Evolutionary conservation across 2,888 invertebrate genomes (phyloP).

Genomic region (Pyralis farinalis): DNA sequence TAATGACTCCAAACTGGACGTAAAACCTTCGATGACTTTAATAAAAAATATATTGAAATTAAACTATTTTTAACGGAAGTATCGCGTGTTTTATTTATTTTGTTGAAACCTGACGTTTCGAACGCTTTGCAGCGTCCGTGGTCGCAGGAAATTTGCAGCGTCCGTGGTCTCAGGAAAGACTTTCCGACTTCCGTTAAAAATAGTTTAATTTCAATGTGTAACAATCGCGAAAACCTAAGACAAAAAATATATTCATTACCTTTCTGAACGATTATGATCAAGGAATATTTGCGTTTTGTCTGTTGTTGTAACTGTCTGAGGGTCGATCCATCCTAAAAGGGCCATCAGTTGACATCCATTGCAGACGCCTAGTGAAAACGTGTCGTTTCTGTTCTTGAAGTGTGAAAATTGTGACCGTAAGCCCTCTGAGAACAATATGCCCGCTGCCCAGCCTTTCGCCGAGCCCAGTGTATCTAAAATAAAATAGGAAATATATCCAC

Average conservation of each 20-base stretch:
- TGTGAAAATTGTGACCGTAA: slow-evolving; percentile 88
- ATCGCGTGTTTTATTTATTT: no score
- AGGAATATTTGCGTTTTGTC: slow-evolving; percentile 83
- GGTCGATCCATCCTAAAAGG: slow-evolving; percentile 93
- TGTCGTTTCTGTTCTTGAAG: slow-evolving; percentile 88
- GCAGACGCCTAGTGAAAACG: slow-evolving; percentile 98
- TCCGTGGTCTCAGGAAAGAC: no score
- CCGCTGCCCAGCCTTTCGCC: slow-evolving; percentile 98
- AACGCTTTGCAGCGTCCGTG: no score
- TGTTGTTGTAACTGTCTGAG: slow-evolving; percentile 37
- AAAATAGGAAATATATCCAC: slow-evolving; percentile 9
- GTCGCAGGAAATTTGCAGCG: no score
- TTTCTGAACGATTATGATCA: slow-evolving; percentile 92
- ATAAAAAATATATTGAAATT: no score
- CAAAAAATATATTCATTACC: slow-evolving; percentile 71
- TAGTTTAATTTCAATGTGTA: no score
- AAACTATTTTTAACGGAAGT: no score
- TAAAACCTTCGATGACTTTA: no score
- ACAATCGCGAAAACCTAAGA: no score
- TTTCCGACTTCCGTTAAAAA: no score
- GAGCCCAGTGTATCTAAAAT: slow-evolving; percentile 94
- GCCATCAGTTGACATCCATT: slow-evolving; percentile 99
- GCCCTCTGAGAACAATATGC: slow-evolving; percentile 89
- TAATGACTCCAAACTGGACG: no score
- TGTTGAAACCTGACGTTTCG: no score